A percentile compares a stretch with the other conserved stretches of the same genome.
phyloP scores from a whole-genome alignment of 2,797 vertebrate species.

The Amniataba percoides region DNA sequence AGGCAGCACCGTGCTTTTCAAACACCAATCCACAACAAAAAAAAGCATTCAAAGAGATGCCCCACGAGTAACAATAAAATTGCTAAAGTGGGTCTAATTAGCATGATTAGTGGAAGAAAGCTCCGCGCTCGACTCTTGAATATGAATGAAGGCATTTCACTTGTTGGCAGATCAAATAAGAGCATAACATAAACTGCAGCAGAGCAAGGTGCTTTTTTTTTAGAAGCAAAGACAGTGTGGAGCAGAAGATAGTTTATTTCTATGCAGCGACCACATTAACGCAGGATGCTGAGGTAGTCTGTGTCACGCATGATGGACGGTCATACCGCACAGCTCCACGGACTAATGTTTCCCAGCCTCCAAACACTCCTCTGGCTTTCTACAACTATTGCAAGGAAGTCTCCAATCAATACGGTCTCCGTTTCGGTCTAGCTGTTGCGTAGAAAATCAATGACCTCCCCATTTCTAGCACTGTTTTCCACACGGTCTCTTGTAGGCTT shows the following conservation, averaged over 20 bases:
- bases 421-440: slow-evolving; percentile 62
- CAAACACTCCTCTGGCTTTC: slow-evolving; percentile 37
- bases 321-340: slow-evolving; percentile 26
- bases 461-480: slow-evolving; percentile 68
- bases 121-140: slow-evolving; percentile 56
- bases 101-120: slow-evolving; percentile 69
- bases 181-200: neutral
- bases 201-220: slow-evolving; percentile 16
- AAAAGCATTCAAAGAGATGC: slow-evolving; percentile 63
- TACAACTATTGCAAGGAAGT: slow-evolving; percentile 62
- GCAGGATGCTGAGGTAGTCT: slow-evolving; percentile 59
- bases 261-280: slow-evolving; percentile 57
- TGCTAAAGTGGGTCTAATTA: slow-evolving; percentile 78
- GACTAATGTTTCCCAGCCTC: slow-evolving; percentile 36
- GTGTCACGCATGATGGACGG: slow-evolving; percentile 67
- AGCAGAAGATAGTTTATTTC: slow-evolving; percentile 47
- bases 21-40: slow-evolving; percentile 69
- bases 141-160: slow-evolving; percentile 65
- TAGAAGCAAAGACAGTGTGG: slow-evolving; percentile 8
- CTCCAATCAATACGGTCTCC: slow-evolving; percentile 74
- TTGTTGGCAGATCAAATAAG: slow-evolving; percentile 69
- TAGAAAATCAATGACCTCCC: slow-evolving; percentile 76
- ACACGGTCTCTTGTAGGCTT: slow-evolving; percentile 53
- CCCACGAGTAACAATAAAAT: slow-evolving; percentile 72
- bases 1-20: slow-evolving; percentile 59